These are phyloP conservation scores for Macrotus californicus DNA, from an alignment of 2,113 vertebrate genomes.

Conservation along the genomic window DNA sequence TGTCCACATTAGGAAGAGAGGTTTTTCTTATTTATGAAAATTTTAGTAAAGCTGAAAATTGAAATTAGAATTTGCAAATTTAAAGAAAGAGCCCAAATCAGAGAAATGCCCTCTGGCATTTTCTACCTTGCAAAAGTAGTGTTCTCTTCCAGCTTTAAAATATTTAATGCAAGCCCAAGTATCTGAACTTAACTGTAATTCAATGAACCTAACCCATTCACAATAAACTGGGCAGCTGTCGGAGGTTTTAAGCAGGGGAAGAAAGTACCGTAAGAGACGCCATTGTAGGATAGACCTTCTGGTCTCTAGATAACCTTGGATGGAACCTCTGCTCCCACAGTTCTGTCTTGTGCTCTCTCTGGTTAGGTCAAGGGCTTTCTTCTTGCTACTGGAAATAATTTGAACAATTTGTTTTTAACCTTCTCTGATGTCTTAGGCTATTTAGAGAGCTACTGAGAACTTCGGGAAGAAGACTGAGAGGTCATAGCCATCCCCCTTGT, in stretches of 20 bases:
- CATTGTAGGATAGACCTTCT: too few species aligned
- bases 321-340: neutral
- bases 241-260: neutral
- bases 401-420: neutral
- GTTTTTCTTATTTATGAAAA: neutral
- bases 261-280: neutral
- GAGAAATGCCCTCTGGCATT: neutral
- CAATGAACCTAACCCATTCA: neutral
- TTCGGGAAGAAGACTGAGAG: neutral
- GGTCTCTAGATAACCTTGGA: neutral
- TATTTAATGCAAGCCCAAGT: neutral
- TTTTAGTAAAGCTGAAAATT: neutral
- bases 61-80: neutral
- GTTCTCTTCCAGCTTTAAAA: neutral
- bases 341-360: neutral
- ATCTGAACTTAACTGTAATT: neutral
- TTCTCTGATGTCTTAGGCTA: neutral
- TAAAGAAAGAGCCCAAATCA: neutral
- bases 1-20: neutral
- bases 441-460: neutral
- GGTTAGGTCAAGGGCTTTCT: neutral
- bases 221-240: neutral
- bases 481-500: neutral
- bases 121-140: neutral
- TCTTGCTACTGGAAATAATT: neutral